These are phyloP conservation scores for Brachypterus glaber DNA, from an alignment of 2,888 invertebrate species.

Conservation along the genomic window DNA sequence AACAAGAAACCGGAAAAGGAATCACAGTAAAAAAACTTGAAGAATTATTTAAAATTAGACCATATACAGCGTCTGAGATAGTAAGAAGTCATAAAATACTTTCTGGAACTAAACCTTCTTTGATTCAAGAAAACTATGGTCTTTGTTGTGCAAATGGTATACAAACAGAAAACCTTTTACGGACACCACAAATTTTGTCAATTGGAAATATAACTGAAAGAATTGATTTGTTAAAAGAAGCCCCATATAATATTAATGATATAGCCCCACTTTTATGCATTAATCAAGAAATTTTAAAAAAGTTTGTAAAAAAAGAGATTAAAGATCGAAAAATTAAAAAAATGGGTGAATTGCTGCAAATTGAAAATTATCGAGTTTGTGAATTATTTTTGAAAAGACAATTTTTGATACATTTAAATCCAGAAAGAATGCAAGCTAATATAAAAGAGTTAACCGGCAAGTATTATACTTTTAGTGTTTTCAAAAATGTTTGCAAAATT, in stretches of 20 bases:
- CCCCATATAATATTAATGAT: conserved; percentile 27
- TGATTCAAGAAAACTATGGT: conserved; percentile 25
- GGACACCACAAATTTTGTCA: conserved; percentile 30
- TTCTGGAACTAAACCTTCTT: conserved; percentile 13
- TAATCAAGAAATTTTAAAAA: conserved; percentile 15
- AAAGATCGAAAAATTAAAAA: conserved; percentile 20
- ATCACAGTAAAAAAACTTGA: conserved; percentile 17
- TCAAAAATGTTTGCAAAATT: no score
- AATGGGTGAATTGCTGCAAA: conserved; percentile 25
- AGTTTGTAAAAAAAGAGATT: conserved; percentile 18
- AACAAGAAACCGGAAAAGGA: conserved; percentile 16
- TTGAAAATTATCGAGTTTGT: conserved; percentile 23
- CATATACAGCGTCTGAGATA: conserved; percentile 22
- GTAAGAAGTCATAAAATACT: conserved; percentile 22
- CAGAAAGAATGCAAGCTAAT: conserved; percentile 13
- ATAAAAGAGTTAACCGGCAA: conserved; percentile 15
- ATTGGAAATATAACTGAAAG: conserved; percentile 23
- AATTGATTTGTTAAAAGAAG: conserved; percentile 24
- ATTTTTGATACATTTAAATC: conserved; percentile 18
- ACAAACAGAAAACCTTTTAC: conserved; percentile 21
- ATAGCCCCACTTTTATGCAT: conserved; percentile 26
- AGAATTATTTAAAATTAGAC: conserved; percentile 17
- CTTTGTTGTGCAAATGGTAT: conserved; percentile 25
- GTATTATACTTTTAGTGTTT: no score
- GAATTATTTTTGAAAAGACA: conserved; percentile 16